Conservation (phyloP, 2,888 invertebrate genomes). For the Eupithecia tripunctaria region DNA sequence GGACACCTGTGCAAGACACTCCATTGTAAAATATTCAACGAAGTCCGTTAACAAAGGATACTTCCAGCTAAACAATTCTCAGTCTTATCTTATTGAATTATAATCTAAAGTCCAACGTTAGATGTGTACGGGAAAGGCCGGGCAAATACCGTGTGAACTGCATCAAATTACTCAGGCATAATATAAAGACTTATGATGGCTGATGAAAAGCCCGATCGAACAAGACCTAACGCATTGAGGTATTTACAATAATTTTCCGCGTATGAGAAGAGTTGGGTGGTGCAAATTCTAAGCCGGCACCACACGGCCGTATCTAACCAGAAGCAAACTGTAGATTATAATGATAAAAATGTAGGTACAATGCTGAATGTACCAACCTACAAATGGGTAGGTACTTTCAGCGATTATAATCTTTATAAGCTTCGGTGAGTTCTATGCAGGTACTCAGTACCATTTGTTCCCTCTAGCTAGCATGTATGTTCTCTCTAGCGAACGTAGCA, state of each 20-base stretch:
- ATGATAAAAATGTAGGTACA: neutral
- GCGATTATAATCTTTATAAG: no score
- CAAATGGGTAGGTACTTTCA: no score
- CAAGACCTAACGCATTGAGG: neutral
- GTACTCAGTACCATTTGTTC: neutral
- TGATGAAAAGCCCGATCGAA: neutral
- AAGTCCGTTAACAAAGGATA: neutral
- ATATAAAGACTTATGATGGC: neutral
- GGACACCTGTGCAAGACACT: slow-evolving; percentile 18
- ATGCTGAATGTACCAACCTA: no score
- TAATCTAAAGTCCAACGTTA: neutral
- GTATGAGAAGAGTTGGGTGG: no score
- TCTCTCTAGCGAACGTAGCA: neutral
- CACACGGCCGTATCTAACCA: no score
- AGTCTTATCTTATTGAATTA: neutral
- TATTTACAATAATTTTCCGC: neutral
- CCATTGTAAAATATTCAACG: slow-evolving; percentile 14
- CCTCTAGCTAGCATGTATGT: no score
- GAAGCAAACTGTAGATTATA: neutral
- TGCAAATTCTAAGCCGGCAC: no score
- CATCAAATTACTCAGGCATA: neutral
- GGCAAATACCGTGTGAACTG: neutral
- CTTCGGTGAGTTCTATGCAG: neutral
- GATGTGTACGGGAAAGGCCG: neutral
- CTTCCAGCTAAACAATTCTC: neutral